A percentile compares a stretch with the other conserved stretches of the same genome.
phyloP scores from a whole-genome alignment of 2,797 vertebrate genomes.

The Crenuchus spilurus region DNA sequence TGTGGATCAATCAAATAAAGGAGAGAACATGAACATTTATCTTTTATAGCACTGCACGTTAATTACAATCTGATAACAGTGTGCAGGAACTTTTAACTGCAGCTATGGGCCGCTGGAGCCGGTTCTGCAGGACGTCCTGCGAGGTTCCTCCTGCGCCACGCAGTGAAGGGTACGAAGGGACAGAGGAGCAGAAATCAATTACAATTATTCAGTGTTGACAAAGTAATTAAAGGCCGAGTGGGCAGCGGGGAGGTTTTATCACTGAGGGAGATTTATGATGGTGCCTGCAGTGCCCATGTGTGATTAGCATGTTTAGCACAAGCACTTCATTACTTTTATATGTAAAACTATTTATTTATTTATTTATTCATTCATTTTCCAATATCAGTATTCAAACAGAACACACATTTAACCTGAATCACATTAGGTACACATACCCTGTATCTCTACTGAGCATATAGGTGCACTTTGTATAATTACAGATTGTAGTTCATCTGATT shows the following conservation, averaged over 20 bases:
- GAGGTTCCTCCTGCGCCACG: background rate
- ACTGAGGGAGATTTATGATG: slow-evolving; percentile 73
- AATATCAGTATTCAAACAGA: too few species aligned
- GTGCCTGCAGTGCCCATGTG: slow-evolving; percentile 47
- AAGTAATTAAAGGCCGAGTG: slow-evolving; percentile 88
- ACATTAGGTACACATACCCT: too few species aligned
- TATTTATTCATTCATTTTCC: too few species aligned
- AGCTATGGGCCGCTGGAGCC: background rate
- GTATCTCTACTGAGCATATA: too few species aligned
- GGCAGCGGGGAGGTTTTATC: slow-evolving; percentile 69
- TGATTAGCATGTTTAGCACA: slow-evolving; percentile 47
- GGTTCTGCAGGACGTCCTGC: background rate
- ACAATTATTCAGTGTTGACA: slow-evolving; percentile 96
- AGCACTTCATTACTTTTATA: background rate
- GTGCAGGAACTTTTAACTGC: background rate
- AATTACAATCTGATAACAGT: background rate
- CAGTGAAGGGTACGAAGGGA: slow-evolving; percentile 40
- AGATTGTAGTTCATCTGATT: too few species aligned
- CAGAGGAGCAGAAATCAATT: slow-evolving; percentile 86
- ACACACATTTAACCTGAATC: too few species aligned
- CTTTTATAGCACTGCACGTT: background rate
- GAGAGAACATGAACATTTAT: background rate
- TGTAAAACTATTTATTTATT: background rate
- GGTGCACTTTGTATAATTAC: too few species aligned
- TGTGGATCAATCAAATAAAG: background rate